Base-by-base conservation (phyloP, 2,888 invertebrate genomes). In the Pycnomerus fuliginosus region DNA sequence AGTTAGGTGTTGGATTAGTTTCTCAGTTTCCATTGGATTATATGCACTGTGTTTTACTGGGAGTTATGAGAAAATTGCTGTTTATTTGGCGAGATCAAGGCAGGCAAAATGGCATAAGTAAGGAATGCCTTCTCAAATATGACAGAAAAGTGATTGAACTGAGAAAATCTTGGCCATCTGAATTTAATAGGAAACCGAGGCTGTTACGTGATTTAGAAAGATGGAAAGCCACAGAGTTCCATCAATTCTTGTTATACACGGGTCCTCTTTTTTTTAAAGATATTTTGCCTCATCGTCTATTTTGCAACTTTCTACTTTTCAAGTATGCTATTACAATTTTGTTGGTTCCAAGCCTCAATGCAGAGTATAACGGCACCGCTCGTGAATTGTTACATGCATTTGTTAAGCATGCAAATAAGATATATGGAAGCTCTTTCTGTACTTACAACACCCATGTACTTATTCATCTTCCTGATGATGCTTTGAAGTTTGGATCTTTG, bases 151-250 rank as follows among this genome's bases (percentile, higher is more conserved):
- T 15, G 11, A 25, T 27, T 17, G 8, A n/a, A 16, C 5, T 45
- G 2, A 24, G 34, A 22, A 34, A 30, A 13, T 37, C 35, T 27
- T 55, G 56, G 52, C 60, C 63, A 2, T n/a, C 3, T 29, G 58
- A 61, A 5, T 58, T 62, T 33, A 51, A 44, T 13, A 30, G 60
- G 13, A 61, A 60, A 48, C 52, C 60, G 13, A 36, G 60, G 34
- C 28, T 43, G 3, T 14, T 57, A 5, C 32, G 16, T 16, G 53
- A 58, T 29, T 20, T 56, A 23, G 54, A 57, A 29, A 16, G 35
- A 10, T 58, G 56, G 55, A 58, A 57, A 38, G 57, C 55, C 3
- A 57, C 55, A 15, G 61, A 61, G 44, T 46, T 55, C 10, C 20
- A 52, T 5, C 44, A 51, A 34, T 56, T 56, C 48, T 38, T 58